These are phyloP conservation scores for Carpatolechia fugitivella DNA, from an alignment of 2,888 invertebrate genomes.

Conservation along the genomic window DNA sequence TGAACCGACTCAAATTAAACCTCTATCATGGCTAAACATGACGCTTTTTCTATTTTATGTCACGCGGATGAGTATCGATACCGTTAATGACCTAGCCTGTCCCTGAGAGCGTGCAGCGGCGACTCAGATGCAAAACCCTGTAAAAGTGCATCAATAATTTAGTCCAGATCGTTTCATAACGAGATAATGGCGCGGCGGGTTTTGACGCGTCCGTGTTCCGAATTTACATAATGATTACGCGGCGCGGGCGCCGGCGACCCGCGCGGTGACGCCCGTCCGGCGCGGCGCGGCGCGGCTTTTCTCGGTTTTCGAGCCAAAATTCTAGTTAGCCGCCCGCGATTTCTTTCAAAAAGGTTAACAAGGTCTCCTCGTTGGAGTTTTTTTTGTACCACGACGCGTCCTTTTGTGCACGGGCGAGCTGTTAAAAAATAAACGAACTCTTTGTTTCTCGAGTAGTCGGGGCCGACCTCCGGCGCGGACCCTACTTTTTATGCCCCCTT, in stretches of 20 bases:
- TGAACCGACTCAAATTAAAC: conserved; percentile 64
- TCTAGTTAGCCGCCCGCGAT: conserved; percentile 76
- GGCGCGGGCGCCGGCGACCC: conserved; percentile 69
- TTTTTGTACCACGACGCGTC: conserved; percentile 74
- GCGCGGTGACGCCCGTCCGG: conserved; percentile 25
- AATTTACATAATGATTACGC: conserved; percentile 74
- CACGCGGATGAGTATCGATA: conserved; percentile 47
- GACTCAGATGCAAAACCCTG: conserved; percentile 3
- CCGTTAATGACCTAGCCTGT: conserved; percentile 47
- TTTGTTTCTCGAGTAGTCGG: conserved; percentile 79
- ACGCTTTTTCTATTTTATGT: conserved; percentile 51
- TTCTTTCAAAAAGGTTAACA: conserved; percentile 78
- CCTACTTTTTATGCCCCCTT: conserved; percentile 76
- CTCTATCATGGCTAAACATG: conserved; percentile 57
- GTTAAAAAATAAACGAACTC: conserved; percentile 79
- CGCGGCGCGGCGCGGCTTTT: conserved; percentile 58
- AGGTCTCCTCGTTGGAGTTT: conserved; percentile 74
- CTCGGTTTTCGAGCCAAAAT: conserved; percentile 76
- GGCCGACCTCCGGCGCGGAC: conserved; percentile 76
- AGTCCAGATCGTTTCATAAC: conserved; percentile 45
- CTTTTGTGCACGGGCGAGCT: conserved; percentile 78
- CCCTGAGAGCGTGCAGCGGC: conserved; percentile 21
- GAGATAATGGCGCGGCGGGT: conserved; percentile 45
- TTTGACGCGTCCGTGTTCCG: conserved; percentile 47
- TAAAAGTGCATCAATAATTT: conserved; percentile 46